These are phyloP conservation scores for Cichlasoma orientale DNA, from an alignment of 2,797 vertebrate genomes.

Conservation along the genomic window DNA sequence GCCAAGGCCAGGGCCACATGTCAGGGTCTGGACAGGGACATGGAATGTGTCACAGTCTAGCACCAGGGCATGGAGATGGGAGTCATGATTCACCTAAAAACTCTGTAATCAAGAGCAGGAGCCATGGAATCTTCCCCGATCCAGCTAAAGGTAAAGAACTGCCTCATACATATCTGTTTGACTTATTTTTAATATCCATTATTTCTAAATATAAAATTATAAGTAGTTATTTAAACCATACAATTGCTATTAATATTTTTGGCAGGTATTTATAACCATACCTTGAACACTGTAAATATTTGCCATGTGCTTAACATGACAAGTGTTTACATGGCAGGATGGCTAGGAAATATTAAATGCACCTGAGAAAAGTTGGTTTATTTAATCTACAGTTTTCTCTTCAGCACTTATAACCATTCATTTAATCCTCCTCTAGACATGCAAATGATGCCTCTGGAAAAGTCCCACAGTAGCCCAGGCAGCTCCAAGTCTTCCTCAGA, in stretches of 20 bases:
- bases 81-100: constrained; percentile 91
- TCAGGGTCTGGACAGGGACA: constrained; percentile 66
- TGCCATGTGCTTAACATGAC: constrained; percentile 18
- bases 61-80: constrained; percentile 66
- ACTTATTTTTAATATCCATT: not conserved
- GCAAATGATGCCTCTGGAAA: constrained; percentile 96
- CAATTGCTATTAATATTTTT: not conserved
- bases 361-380: not conserved
- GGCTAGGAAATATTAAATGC: not conserved
- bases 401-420: not conserved
- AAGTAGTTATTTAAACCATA: not conserved
- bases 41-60: constrained; percentile 55
- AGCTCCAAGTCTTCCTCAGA: constrained; percentile 99
- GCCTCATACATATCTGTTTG: not conserved
- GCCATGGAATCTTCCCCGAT: constrained; percentile 98
- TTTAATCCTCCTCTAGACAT: constrained; percentile 82
- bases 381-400: not conserved
- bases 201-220: not conserved
- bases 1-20: constrained; percentile 55
- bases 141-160: constrained; percentile 91
- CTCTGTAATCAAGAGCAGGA: constrained; percentile 98
- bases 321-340: not conserved
- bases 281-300: constrained; percentile 41
- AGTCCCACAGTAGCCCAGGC: constrained; percentile 98
- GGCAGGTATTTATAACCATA: constrained; percentile 11